These are phyloP conservation scores for Sesamia inferens DNA, from an alignment of 2,888 invertebrate genomes.

Conservation along the genomic window DNA sequence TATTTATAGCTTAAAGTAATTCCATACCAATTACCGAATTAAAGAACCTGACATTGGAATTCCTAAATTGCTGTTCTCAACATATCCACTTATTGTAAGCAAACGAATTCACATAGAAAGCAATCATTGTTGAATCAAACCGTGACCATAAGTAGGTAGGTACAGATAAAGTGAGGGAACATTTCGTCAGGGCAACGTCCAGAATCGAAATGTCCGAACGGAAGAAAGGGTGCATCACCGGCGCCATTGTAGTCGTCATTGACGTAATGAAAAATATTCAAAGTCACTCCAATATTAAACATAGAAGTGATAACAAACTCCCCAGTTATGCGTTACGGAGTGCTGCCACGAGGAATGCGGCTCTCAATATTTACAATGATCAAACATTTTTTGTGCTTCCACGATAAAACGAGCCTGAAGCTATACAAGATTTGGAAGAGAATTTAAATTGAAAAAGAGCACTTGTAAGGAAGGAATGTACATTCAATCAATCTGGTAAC, in stretches of 20 bases:
- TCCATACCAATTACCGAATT: constrained; percentile 10
- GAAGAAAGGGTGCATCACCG: constrained; percentile 58
- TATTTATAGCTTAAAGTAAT: constrained; percentile 30
- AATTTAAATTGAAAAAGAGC: constrained; percentile 47
- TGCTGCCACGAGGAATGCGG: constrained; percentile 72
- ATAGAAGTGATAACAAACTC: constrained; percentile 70
- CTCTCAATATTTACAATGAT: constrained; percentile 69
- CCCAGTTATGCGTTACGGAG: constrained; percentile 67
- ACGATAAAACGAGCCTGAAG: constrained; percentile 50
- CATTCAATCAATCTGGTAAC: constrained; percentile 40
- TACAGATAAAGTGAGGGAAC: constrained; percentile 36
- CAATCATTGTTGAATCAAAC: background rate
- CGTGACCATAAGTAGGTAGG: constrained; percentile 17
- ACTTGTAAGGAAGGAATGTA: constrained; percentile 33
- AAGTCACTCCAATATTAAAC: constrained; percentile 79
- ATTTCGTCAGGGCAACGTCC: constrained; percentile 61
- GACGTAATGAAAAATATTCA: constrained; percentile 73
- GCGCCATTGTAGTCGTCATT: constrained; percentile 58
- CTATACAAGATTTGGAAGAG: constrained; percentile 31
- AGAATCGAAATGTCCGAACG: constrained; percentile 61
- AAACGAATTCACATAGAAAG: background rate
- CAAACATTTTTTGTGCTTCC: constrained; percentile 62
- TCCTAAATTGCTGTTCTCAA: background rate
- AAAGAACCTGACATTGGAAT: background rate
- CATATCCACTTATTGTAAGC: background rate